Evolutionary conservation across 2,888 invertebrate genomes (phyloP), one percentile per base, ranked within the genome.

Genomic region (Watsonalla binaria): DNA sequence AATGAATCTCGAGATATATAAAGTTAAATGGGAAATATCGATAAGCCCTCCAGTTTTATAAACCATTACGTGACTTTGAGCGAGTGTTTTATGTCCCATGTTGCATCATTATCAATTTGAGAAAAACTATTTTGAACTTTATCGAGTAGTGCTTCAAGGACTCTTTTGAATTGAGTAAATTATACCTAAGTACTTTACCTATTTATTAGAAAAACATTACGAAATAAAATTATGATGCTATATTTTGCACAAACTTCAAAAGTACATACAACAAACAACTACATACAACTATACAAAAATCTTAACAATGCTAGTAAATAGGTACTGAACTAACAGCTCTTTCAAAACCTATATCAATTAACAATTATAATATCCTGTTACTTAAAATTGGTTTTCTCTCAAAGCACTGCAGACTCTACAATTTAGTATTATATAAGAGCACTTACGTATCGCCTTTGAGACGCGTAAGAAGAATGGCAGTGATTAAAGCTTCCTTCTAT

Each of bases 21-120:
- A 72, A 80, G 65, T 80, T 72, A 65, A 56, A 66, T 68, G 59
- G 61, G 60, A 58, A 66, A 8, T 11, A 42, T 42, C 11, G 42
- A 42, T 42, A 42, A 42, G 11, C 42, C 11, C 11, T 6, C 42
- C 11, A 11, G 42, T 42, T 42, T 5, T 5, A 5, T 8, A 11
- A 11, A 11, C 42, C 42, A 11, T 42, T 42, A 11, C 11, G 8
- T 7, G 6, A 37, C 8, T 37, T 37, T 24, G 24, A 24, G 24
- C 24, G 24, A 24, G 24, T 24, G 24, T 24, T 24, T n/a, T n/a
- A n/a, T n/a, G n/a, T n/a, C 24, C 24, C 4, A 24, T 24, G 24
- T 24, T 24, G 2, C 24, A 24, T 24, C 24, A 24, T 24, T 24
- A 1, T 24, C 24, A 24, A 24, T 24, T 24, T 4, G 24, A 24